Base-by-base conservation (phyloP, 1,140 invertebrate species). In the Cydia strobilella region DNA sequence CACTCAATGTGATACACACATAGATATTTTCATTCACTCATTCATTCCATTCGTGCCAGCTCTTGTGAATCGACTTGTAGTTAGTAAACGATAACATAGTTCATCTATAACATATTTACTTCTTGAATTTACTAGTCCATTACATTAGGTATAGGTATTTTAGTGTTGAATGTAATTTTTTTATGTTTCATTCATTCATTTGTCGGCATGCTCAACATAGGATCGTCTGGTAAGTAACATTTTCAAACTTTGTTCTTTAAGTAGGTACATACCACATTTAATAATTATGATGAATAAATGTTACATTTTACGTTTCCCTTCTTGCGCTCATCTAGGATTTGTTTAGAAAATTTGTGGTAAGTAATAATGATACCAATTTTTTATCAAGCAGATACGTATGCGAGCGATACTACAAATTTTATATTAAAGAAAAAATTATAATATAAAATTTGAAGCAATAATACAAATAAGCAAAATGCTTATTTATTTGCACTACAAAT, bases 191-290 rank as follows among this genome's bases (percentile, higher is more conserved):
- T 87, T 75, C 35, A 69, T 76, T 59, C 80, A 65, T 77, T 74
- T 76, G 71, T 62, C 12, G 45, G 59, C 25, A 63, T 63, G 42
- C 15, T 39, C n/a, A 54, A 15, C 18, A 65, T 23, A 94, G 93
- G 93, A 94, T 80, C 88, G 93, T 65, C 88, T 78, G 83, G 93
- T 93, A 86, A 93, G 93, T 87, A 81, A 72, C 7, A 66, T 74
- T 35, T 48, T n/a, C 3, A 74, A 39, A 10, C 35, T 18, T 39
- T 23, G 25, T 18, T 23, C 15, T 73, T 39, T n/a, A 4, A 25
- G 25, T 31, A n/a, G n/a, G n/a, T n/a, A n/a, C n/a, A n/a, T n/a
- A n/a, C n/a, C n/a, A 31, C 31, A 31, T 31, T 31, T 31, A 73
- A 18, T 25, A 74, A 73, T 42, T 42, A 42, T 45, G 42, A 72